These are phyloP conservation scores for Numenius arquata DNA, from an alignment of 2,113 vertebrate genomes.

Conservation along the genomic window DNA sequence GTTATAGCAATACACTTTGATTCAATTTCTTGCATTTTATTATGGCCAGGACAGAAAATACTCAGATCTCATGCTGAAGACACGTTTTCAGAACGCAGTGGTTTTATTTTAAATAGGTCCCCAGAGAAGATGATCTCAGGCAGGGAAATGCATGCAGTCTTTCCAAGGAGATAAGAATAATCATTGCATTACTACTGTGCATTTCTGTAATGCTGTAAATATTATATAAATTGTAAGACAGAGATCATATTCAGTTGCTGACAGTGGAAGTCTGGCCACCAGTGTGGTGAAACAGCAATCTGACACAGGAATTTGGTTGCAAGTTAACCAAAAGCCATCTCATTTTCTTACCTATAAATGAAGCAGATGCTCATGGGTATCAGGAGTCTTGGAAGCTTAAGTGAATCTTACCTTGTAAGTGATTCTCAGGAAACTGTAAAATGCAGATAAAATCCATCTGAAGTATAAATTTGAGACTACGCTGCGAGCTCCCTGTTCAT, in stretches of 20 bases:
- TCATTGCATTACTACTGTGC: conserved; percentile 7
- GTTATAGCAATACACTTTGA: neutral
- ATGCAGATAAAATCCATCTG: neutral
- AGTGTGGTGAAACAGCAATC: neutral
- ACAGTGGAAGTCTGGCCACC: neutral
- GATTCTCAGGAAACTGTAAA: neutral
- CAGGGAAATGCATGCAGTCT: neutral
- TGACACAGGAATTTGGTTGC: neutral
- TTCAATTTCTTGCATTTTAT: conserved; percentile 21
- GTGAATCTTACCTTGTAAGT: neutral
- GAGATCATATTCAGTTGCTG: neutral
- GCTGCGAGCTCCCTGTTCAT: neutral
- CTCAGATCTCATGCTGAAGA: neutral
- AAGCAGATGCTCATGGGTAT: neutral
- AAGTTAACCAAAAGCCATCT: neutral
- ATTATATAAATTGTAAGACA: neutral
- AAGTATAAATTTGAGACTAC: neutral
- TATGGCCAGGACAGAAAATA: neutral
- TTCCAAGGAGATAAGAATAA: conserved; percentile 25
- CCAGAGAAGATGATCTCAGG: conserved; percentile 16
- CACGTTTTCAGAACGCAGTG: neutral
- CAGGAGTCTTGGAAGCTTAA: neutral
- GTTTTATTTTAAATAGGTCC: conserved; percentile 10
- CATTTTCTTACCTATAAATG: neutral
- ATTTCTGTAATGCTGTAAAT: neutral